Evolutionary conservation across 2,797 vertebrate genomes (phyloP).

Genomic region (Leptatherina wallacei): DNA sequence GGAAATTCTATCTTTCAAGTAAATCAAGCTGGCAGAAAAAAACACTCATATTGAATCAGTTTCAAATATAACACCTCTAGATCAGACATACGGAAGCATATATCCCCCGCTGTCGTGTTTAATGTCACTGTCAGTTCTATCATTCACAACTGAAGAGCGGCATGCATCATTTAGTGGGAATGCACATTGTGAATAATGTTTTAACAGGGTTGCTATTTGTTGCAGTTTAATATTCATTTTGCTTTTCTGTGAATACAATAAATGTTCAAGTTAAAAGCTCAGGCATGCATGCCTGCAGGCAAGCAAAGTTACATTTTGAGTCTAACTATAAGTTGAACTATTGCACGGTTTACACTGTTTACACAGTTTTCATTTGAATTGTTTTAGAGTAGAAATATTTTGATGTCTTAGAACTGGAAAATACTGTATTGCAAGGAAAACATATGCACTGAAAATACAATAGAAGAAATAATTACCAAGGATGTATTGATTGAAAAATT

Average conservation of each 20-base stretch:
- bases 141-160: conserved; percentile 18
- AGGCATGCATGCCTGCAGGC: not conserved
- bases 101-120: not conserved
- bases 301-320: not conserved
- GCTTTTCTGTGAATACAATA: not conserved
- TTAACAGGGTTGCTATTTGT: not conserved
- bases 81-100: not conserved
- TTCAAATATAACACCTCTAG: not conserved
- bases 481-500: too few species aligned
- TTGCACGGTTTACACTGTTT: not conserved
- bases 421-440: conserved; percentile 7
- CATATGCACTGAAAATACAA: not conserved
- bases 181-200: conserved; percentile 1
- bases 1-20: conserved; percentile 8
- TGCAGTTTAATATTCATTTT: not conserved
- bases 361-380: too few species aligned
- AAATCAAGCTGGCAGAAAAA: conserved; percentile 4
- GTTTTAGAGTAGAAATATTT: not conserved
- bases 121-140: conserved; percentile 30
- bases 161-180: conserved; percentile 28
- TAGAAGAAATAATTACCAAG: too few species aligned
- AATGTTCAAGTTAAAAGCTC: not conserved
- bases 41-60: conserved; percentile 20
- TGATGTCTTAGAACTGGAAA: not conserved
- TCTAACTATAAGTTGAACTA: not conserved